These are phyloP conservation scores for Stratiomys singularior DNA, from an alignment of 2,888 invertebrate species.

Conservation along the genomic window DNA sequence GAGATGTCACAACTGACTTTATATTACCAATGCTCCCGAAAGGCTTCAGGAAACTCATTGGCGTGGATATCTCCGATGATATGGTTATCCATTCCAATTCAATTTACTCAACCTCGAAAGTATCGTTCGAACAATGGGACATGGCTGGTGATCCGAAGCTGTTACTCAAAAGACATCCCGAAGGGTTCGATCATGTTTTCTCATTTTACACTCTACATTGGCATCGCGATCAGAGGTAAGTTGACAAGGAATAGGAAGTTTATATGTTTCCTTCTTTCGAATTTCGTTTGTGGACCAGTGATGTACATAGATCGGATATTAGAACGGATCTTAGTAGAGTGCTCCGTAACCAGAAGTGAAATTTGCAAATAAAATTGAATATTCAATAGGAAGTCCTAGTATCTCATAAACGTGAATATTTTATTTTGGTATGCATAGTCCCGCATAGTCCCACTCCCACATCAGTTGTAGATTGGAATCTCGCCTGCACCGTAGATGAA, in stretches of 20 bases:
- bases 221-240: constrained; percentile 78
- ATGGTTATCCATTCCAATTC: constrained; percentile 76
- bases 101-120: constrained; percentile 66
- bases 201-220: constrained; percentile 85
- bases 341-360: too few relatives aligned
- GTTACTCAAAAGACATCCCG: constrained; percentile 57
- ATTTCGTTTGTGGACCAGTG: too few relatives aligned
- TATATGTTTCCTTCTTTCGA: too few relatives aligned
- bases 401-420: too few relatives aligned
- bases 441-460: too few relatives aligned
- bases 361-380: too few relatives aligned
- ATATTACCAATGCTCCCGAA: constrained; percentile 72
- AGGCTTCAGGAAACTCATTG: constrained; percentile 68
- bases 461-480: too few relatives aligned
- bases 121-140: constrained; percentile 68
- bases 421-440: too few relatives aligned
- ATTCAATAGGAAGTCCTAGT: too few relatives aligned
- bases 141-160: constrained; percentile 69
- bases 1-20: constrained; percentile 74
- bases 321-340: too few relatives aligned
- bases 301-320: too few relatives aligned
- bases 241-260: not conserved
- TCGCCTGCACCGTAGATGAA: too few relatives aligned
- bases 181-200: constrained; percentile 74
- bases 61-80: constrained; percentile 75